Conservation (phyloP, 2,797 vertebrate species). For the Aphelocoma californica region DNA sequence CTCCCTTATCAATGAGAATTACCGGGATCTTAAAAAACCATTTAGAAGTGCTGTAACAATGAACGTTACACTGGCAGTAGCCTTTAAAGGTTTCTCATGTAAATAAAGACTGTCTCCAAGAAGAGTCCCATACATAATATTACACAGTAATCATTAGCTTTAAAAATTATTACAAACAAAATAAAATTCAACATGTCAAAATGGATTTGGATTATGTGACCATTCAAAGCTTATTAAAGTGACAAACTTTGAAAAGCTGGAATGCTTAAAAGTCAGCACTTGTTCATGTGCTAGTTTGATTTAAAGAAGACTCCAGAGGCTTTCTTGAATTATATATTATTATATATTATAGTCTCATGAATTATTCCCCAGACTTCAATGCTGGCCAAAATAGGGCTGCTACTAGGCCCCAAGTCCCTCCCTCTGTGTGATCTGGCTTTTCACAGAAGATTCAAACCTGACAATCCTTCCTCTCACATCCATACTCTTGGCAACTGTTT, state of each 20-base stretch:
- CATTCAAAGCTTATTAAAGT: conserved; percentile 15
- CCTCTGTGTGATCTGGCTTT: background rate
- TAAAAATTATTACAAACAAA: conserved; percentile 11
- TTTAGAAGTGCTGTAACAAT: background rate
- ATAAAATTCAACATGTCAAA: background rate
- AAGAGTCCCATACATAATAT: background rate
- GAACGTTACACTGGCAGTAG: background rate
- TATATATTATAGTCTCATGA: background rate
- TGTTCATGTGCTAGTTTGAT: background rate
- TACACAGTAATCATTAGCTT: background rate
- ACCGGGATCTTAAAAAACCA: conserved; percentile 9
- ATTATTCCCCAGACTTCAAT: background rate
- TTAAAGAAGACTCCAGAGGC: conserved; percentile 1
- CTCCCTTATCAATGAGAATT: background rate
- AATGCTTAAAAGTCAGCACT: conserved; percentile 26
- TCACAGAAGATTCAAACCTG: background rate
- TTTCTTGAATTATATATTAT: background rate
- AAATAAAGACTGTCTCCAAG: background rate
- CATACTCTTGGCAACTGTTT: background rate
- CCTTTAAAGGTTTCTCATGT: background rate
- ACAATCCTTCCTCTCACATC: background rate
- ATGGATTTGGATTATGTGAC: background rate
- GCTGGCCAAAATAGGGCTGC: background rate
- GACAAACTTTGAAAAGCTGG: background rate
- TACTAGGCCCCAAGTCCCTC: background rate